Evolutionary conservation across 2,888 invertebrate species (phyloP).

Genomic region (Furcula furcula): DNA sequence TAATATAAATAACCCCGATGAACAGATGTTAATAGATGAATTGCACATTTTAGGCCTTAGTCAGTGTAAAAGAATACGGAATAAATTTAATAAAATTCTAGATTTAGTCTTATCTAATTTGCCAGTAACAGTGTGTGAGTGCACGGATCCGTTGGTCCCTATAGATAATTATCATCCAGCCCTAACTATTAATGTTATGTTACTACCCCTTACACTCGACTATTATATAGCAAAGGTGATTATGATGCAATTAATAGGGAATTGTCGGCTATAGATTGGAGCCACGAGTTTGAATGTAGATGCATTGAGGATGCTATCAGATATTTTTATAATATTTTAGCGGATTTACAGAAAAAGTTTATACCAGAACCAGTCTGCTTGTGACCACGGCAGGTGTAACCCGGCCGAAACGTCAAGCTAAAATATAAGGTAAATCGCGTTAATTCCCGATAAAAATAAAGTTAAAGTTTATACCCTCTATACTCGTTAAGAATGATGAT

Average conservation of each 20-base stretch:
- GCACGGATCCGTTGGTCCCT: conserved; percentile 1
- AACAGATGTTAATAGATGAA: background rate
- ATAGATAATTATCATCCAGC: conserved; percentile 1
- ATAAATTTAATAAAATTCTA: background rate
- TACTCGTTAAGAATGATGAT: no score
- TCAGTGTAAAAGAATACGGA: conserved; percentile 4
- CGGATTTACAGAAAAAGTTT: no score
- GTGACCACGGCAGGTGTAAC: no score
- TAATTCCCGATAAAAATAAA: no score
- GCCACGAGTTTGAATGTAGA: background rate
- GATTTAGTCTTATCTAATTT: background rate
- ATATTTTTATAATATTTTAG: background rate
- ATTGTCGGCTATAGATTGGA: conserved; percentile 1
- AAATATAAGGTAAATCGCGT: no score
- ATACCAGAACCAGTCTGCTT: no score
- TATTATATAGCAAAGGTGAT: conserved; percentile 1
- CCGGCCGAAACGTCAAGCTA: no score
- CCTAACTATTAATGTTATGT: background rate
- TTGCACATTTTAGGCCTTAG: background rate
- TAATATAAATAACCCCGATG: background rate
- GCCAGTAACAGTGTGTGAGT: background rate
- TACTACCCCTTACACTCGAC: background rate
- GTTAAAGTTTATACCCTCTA: no score
- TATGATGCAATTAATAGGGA: background rate
- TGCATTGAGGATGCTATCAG: background rate